Percentiles rank a stretch among this genome's conserved stretches.
These are phyloP conservation scores for Ladona fulva DNA, from an alignment of 1,140 invertebrate genomes.

Conservation along the genomic window DNA sequence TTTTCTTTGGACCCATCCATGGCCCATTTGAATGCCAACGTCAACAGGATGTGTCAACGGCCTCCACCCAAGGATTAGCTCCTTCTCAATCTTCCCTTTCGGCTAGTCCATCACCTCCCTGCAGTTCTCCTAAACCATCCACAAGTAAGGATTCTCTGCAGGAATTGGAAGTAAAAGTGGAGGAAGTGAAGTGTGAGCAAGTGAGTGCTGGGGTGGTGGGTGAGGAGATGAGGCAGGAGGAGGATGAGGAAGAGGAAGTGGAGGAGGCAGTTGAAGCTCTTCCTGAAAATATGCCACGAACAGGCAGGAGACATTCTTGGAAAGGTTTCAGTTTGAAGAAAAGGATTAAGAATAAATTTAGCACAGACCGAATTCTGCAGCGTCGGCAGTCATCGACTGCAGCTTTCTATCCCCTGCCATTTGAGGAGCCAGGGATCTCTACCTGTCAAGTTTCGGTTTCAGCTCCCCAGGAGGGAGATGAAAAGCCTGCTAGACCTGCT, in stretches of 20 bases:
- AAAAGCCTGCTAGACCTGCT: neutral
- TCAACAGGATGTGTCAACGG: neutral
- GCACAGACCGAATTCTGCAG: neutral
- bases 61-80: neutral
- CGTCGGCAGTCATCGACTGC: neutral
- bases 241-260: conserved; percentile 11
- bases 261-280: conserved; percentile 8
- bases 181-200: neutral
- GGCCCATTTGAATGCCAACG: neutral
- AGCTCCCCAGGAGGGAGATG: neutral
- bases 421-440: neutral
- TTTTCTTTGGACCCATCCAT: neutral
- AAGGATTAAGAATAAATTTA: neutral
- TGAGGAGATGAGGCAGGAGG: conserved; percentile 5
- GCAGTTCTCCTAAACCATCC: neutral
- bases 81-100: neutral
- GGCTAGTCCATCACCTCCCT: neutral
- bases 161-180: neutral
- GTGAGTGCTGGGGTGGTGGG: neutral
- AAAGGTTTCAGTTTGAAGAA: conserved; percentile 64
- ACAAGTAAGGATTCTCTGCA: neutral
- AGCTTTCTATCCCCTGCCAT: neutral
- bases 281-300: conserved; percentile 13
- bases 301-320: conserved; percentile 30
- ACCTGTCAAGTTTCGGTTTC: neutral